phyloP scores from a whole-genome alignment of 2,113 vertebrate genomes.

The Circaetus gallicus region DNA sequence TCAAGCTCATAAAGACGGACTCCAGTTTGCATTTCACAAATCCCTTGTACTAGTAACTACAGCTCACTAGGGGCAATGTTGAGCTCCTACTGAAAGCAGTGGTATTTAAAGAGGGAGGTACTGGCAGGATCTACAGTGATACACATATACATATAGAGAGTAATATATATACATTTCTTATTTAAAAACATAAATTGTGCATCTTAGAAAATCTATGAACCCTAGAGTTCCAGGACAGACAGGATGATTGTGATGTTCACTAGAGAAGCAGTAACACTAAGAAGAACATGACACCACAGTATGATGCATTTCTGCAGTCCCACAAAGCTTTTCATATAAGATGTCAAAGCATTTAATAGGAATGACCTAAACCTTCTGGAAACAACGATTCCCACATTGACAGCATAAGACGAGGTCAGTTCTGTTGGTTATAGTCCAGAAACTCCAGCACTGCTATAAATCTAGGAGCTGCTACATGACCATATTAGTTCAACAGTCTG shows the following conservation, averaged over 20 bases:
- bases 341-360: neutral
- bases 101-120: neutral
- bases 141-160: neutral
- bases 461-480: neutral
- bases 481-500: neutral
- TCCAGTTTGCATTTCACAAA: neutral
- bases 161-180: neutral
- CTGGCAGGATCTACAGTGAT: neutral
- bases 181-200: neutral
- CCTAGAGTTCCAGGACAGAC: neutral
- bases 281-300: neutral
- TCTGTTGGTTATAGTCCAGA: neutral
- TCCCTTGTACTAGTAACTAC: neutral
- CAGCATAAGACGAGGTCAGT: neutral
- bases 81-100: neutral
- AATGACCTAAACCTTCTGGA: neutral
- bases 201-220: neutral
- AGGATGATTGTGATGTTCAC: neutral
- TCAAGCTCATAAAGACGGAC: neutral
- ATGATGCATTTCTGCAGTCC: neutral
- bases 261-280: neutral
- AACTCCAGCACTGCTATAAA: neutral
- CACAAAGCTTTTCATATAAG: neutral
- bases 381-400: neutral
- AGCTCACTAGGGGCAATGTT: neutral